Conservation (phyloP, 1,140 invertebrate genomes). For the Papilio machaon region DNA sequence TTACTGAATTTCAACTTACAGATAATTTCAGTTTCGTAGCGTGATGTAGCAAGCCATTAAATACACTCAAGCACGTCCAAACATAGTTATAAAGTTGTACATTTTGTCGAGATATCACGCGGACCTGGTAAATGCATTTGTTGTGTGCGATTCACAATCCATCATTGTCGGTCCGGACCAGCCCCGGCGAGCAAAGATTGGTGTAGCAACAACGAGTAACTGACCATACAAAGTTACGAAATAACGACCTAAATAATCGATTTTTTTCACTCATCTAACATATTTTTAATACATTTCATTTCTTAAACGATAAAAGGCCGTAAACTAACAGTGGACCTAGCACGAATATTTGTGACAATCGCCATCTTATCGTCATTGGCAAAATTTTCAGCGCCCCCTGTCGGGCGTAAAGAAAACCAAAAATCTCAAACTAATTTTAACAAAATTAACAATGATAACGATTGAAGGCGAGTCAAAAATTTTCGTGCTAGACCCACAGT, state of each 20-base stretch:
- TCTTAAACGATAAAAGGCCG: too few species aligned
- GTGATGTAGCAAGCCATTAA: neutral
- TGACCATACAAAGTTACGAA: slow-evolving; percentile 11
- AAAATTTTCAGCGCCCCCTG: too few species aligned
- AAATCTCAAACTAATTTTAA: too few species aligned
- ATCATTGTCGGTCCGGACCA: slow-evolving; percentile 30
- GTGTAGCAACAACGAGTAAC: neutral
- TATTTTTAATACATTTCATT: too few species aligned
- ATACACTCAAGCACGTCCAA: slow-evolving; percentile 20
- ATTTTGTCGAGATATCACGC: slow-evolving; percentile 28
- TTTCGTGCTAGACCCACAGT: too few species aligned
- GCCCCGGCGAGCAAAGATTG: neutral
- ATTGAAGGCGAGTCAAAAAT: too few species aligned
- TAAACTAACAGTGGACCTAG: too few species aligned
- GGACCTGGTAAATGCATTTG: slow-evolving; percentile 33
- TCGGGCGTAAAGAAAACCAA: too few species aligned
- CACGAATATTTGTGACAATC: too few species aligned
- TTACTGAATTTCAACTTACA: neutral
- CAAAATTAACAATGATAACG: too few species aligned
- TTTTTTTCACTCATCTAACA: too few species aligned
- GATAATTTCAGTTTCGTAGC: neutral
- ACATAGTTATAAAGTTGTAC: slow-evolving; percentile 18
- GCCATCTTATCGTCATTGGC: too few species aligned
- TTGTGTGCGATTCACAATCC: slow-evolving; percentile 25
- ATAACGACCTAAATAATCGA: neutral